A percentile compares a stretch with the other conserved stretches of the same genome.
Conservation (phyloP, 1,140 invertebrate genomes). For the Bombus cullumanus region DNA sequence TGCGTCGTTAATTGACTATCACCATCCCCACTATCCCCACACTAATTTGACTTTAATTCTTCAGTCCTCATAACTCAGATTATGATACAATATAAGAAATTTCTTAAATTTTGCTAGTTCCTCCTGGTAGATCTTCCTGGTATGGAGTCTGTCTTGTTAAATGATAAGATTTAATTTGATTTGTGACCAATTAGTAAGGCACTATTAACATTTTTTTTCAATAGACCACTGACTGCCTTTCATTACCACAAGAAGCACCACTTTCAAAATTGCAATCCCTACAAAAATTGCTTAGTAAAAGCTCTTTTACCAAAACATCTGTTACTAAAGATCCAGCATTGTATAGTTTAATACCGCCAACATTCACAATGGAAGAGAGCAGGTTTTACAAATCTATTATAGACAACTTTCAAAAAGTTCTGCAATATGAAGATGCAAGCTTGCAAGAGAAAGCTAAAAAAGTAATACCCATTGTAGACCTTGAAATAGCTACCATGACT, state of each 20-base stretch:
- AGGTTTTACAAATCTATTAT: conserved; percentile 84
- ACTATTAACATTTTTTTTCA: not conserved
- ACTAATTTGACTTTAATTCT: no score
- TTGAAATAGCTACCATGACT: conserved; percentile 85
- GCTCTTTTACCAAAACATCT: not conserved
- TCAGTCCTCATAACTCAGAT: no score
- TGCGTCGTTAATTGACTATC: not conserved
- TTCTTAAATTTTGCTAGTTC: no score
- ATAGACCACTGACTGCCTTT: conserved; percentile 78
- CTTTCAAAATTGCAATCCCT: conserved; percentile 71
- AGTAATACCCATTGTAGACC: conserved; percentile 84
- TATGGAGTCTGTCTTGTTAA: not conserved
- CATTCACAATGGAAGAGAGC: conserved; percentile 68
- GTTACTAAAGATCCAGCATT: not conserved
- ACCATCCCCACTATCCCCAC: no score
- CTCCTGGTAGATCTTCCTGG: no score
- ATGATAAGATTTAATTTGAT: not conserved
- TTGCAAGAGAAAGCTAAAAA: conserved; percentile 84
- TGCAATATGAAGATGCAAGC: conserved; percentile 86
- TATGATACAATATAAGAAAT: no score
- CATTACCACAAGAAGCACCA: conserved; percentile 73
- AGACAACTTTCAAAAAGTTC: conserved; percentile 83
- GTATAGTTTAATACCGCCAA: not conserved
- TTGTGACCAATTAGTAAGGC: not conserved
- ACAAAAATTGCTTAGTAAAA: conserved; percentile 39